Base-by-base conservation (phyloP, 2,797 vertebrate species). In the Clarias pachynema region DNA sequence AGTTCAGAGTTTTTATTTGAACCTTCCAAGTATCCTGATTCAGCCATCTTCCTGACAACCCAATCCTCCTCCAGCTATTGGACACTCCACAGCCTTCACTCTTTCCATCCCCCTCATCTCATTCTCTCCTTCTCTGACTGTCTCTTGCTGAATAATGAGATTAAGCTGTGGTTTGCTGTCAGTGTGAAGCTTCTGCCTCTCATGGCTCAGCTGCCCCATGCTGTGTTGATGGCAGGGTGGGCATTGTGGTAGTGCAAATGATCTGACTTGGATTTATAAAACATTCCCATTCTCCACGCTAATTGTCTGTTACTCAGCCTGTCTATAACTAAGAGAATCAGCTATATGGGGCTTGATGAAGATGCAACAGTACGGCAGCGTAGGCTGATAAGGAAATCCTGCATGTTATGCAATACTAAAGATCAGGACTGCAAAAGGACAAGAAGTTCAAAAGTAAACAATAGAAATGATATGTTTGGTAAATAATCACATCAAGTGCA, bases 111-210 rank as follows among this genome's bases (percentile, higher is more conserved):
- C 31, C 68, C 68, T 18, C 34, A 53, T 66, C 69, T 66, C 10
- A 3, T 49, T 2, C 22, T 37, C 66, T 60, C 29, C 34, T 62
- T 81, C 78, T 84, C 15, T 79, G 24, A 88, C 81, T 65, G 72
- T 89, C 90, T 87, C 86, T 86, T 56, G 87, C 82, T 90, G 91
- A 90, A 90, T 93, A 87, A 90, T 88, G 81, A 82, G 87, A 88
- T 90, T 88, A 90, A 88, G 86, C 86, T 60, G 89, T 86, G 79
- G 86, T 79, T 86, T 87, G 68, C 86, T 89, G 87, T 84, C 87
- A 89, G 86, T 86, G 84, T 89, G 81, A 85, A 84, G 85, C 69
- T 86, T 85, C 77, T 83, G 57, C 70, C 80, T 89, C 75, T 85
- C 63, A 49, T 74, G 65, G 73, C 75, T 66, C 37, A 49, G 85